Percentiles rank a stretch among this genome's conserved stretches.
Evolutionary conservation across 2,797 vertebrate genomes (phyloP).

Genomic region (Lepidocolaptes lacrymiger): DNA sequence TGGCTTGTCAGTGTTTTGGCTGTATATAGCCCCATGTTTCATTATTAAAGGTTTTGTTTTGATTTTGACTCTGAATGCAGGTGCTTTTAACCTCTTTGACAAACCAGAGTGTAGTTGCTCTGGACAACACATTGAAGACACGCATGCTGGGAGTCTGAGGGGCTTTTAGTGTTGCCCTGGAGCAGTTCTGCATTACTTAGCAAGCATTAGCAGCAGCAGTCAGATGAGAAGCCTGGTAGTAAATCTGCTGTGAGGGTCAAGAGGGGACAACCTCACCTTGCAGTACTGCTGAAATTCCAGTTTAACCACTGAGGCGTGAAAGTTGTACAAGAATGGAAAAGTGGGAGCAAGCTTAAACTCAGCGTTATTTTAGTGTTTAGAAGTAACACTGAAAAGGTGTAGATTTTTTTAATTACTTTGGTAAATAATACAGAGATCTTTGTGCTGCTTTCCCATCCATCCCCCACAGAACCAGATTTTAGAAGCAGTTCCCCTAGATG

Average conservation of each 20-base stretch:
- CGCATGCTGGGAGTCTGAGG: background rate
- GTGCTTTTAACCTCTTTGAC: background rate
- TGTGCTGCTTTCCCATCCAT: background rate
- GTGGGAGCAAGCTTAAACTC: background rate
- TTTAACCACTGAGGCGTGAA: background rate
- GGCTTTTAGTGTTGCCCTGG: background rate
- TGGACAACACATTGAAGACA: background rate
- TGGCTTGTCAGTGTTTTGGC: background rate
- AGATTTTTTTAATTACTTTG: background rate
- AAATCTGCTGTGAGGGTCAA: background rate
- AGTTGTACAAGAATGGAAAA: background rate
- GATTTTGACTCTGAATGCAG: background rate
- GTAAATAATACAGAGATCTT: background rate
- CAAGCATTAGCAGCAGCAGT: background rate
- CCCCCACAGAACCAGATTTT: background rate
- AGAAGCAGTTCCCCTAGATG: background rate
- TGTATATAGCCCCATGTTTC: background rate
- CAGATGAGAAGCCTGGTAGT: background rate
- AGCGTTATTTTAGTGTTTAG: background rate
- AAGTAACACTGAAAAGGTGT: background rate
- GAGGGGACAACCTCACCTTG: background rate
- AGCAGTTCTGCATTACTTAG: background rate
- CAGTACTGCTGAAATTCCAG: background rate
- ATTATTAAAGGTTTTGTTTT: background rate
- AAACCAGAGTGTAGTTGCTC: background rate